Percentiles rank a stretch among this genome's conserved stretches.
Conservation (phyloP, 2,797 vertebrate species). For the Thripadectes ignobilis region DNA sequence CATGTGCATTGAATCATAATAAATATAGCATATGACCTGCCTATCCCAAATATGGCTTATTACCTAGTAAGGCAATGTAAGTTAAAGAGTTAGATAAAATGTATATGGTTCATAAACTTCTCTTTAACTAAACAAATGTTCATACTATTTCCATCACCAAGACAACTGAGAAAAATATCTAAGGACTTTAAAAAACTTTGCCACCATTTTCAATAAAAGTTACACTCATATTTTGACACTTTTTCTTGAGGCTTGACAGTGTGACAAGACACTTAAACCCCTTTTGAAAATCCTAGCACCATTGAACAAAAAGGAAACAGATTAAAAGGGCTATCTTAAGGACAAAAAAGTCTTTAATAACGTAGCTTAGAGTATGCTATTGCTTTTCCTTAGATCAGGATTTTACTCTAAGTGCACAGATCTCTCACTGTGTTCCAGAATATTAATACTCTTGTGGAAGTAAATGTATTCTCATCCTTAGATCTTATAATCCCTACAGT, state of each 20-base stretch:
- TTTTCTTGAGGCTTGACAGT: not conserved
- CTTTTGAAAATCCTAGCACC: not conserved
- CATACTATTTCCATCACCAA: not conserved
- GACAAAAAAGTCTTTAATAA: not conserved
- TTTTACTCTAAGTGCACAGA: not conserved
- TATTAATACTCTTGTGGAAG: constrained; percentile 7
- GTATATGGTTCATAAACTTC: not conserved
- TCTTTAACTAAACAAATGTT: not conserved
- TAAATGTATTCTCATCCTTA: constrained; percentile 12
- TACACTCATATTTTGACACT: not conserved
- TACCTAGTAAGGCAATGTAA: not conserved
- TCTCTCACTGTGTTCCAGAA: not conserved
- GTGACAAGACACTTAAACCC: not conserved
- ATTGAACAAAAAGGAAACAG: not conserved
- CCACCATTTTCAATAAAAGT: not conserved
- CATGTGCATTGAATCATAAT: not conserved
- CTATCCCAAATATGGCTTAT: not conserved
- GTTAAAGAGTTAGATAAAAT: not conserved
- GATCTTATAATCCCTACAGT: not conserved
- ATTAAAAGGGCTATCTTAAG: not conserved
- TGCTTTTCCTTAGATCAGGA: not conserved
- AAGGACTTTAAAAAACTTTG: not conserved
- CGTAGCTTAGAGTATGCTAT: not conserved
- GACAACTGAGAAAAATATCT: not conserved
- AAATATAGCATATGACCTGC: not conserved